These are phyloP conservation scores for Nephila pilipes DNA, from an alignment of 1,140 invertebrate species.

Conservation along the genomic window DNA sequence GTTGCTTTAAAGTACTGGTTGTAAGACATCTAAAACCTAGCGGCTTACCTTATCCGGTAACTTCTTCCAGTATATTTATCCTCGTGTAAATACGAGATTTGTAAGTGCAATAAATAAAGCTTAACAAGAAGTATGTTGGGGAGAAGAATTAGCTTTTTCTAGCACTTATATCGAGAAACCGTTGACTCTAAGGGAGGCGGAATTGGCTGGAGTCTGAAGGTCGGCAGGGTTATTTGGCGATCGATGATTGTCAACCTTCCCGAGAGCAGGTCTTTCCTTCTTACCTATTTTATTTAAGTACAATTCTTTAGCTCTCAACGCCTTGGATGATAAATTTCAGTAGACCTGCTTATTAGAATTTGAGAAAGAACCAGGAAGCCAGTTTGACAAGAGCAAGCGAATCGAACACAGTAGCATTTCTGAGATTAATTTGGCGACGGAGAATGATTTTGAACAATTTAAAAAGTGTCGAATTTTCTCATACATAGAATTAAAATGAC, in stretches of 20 bases:
- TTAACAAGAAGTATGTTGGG: neutral
- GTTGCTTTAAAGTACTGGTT: too few relatives aligned
- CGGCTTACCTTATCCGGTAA: neutral
- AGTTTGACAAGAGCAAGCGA: neutral
- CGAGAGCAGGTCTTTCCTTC: slow-evolving; percentile 19
- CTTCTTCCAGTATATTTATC: neutral
- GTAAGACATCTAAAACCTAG: too few relatives aligned
- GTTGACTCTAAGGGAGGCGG: neutral
- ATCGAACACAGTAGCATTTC: neutral
- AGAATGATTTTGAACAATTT: neutral
- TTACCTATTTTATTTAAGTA: slow-evolving; percentile 10
- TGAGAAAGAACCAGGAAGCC: neutral
- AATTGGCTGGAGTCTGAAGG: slow-evolving; percentile 59
- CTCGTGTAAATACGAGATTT: neutral
- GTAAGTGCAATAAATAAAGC: slow-evolving; percentile 9
- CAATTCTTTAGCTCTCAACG: slow-evolving; percentile 3
- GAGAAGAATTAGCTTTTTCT: neutral
- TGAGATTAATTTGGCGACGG: neutral
- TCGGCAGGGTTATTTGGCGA: slow-evolving; percentile 58
- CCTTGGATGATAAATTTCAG: neutral
- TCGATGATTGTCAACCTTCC: slow-evolving; percentile 44
- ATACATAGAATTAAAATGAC: too few relatives aligned
- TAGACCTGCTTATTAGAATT: neutral
- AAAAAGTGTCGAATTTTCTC: neutral
- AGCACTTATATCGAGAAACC: neutral